Evolutionary conservation across 1,140 invertebrate species (phyloP).

Genomic region (Hirudo medicinalis): DNA sequence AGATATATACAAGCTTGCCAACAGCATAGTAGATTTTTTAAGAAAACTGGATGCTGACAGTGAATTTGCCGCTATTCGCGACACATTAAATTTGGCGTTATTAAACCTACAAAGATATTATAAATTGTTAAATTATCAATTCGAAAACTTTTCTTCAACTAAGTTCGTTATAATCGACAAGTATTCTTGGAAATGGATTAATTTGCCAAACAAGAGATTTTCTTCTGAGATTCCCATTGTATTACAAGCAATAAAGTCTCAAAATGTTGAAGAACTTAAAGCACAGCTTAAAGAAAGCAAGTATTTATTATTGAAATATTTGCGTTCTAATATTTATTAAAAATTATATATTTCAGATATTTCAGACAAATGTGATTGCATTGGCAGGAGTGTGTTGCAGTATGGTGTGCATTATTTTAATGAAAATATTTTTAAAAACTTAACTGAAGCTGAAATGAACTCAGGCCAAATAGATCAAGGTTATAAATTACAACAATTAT

Average conservation of each 20-base stretch:
- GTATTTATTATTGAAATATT: neutral
- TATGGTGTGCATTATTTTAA: constrained; percentile 11
- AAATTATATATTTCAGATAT: constrained; percentile 1
- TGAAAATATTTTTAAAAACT: neutral
- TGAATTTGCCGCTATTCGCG: neutral
- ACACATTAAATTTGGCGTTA: neutral
- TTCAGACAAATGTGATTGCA: constrained; percentile 1
- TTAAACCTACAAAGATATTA: constrained; percentile 10
- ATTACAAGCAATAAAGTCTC: constrained; percentile 1
- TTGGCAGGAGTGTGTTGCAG: neutral
- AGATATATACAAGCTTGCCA: constrained; percentile 9
- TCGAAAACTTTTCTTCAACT: neutral
- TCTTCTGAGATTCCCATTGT: neutral
- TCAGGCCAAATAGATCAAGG: too few species aligned
- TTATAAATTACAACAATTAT: too few species aligned
- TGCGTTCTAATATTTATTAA: neutral
- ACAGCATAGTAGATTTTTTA: neutral
- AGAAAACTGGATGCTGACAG: constrained; percentile 4
- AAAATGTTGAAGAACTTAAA: neutral
- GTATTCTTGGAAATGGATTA: constrained; percentile 8
- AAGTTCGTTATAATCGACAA: neutral
- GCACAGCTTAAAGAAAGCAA: neutral
- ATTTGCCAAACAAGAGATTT: constrained; percentile 10
- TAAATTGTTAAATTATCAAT: constrained; percentile 3
- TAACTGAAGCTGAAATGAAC: neutral